Evolutionary conservation across 1,140 invertebrate species (phyloP).

Genomic region (Drosophila ercepeae): DNA sequence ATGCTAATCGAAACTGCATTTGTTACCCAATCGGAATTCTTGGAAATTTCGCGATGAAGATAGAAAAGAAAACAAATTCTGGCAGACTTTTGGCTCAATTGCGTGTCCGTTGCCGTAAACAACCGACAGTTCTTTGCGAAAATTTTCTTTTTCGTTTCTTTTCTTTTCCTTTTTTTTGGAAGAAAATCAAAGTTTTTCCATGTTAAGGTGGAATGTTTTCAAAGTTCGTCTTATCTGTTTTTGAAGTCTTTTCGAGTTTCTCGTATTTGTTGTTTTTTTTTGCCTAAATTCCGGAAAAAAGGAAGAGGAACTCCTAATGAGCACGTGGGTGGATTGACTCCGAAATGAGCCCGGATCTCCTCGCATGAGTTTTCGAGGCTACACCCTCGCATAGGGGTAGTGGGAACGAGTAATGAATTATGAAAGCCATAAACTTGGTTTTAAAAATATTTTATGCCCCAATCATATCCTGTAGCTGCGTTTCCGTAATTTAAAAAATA

Average conservation of each 20-base stretch:
- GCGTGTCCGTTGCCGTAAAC: slow-evolving; percentile 51
- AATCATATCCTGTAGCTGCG: not conserved
- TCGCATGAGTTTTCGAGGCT: slow-evolving; percentile 33
- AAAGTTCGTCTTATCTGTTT: slow-evolving; percentile 60
- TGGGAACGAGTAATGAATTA: slow-evolving; percentile 20
- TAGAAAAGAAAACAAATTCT: slow-evolving; percentile 4
- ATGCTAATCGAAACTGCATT: slow-evolving; percentile 78
- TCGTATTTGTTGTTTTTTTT: not conserved
- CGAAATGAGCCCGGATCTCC: slow-evolving; percentile 34
- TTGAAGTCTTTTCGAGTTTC: slow-evolving; percentile 50
- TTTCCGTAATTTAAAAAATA: not conserved
- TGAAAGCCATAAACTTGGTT: not conserved
- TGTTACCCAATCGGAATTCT: slow-evolving; percentile 49
- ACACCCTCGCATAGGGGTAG: not conserved
- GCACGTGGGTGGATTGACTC: slow-evolving; percentile 43
- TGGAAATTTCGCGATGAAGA: slow-evolving; percentile 27
- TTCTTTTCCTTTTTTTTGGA: slow-evolving; percentile 15
- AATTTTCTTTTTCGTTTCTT: slow-evolving; percentile 12
- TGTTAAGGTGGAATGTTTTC: slow-evolving; percentile 51
- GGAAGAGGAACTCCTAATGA: slow-evolving; percentile 37
- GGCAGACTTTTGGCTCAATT: slow-evolving; percentile 41
- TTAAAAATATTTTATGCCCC: not conserved
- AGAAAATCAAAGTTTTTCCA: slow-evolving; percentile 47
- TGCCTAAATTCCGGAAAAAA: not conserved
- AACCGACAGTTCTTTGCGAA: slow-evolving; percentile 16